Percentiles rank a stretch among this genome's conserved stretches.
These are phyloP conservation scores for Coryphaenoides rupestris DNA, from an alignment of 2,113 vertebrate genomes.

Conservation along the genomic window DNA sequence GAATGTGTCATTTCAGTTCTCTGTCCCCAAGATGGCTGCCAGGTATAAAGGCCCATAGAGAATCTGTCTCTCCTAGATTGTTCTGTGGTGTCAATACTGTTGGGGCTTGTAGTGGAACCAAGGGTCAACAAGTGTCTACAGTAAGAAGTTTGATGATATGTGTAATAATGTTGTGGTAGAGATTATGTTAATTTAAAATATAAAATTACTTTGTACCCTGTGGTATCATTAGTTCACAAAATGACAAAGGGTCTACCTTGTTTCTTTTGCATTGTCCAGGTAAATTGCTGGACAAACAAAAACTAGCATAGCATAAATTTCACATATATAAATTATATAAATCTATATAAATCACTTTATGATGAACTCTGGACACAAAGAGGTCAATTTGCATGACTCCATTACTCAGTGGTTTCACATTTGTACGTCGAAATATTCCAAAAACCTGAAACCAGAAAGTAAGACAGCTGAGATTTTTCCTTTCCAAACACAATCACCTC, in stretches of 20 bases:
- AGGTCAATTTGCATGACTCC: constrained; percentile 52
- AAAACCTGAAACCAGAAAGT: constrained; percentile 13
- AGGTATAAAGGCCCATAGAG: no score
- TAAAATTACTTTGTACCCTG: constrained; percentile 19
- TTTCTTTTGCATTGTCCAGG: background rate
- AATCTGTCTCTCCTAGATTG: no score
- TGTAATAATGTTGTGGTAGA: constrained; percentile 53
- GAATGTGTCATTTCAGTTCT: no score
- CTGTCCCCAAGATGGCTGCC: no score
- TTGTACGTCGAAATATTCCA: constrained; percentile 26
- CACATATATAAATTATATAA: no score
- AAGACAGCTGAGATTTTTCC: constrained; percentile 15
- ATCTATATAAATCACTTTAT: constrained; percentile 27
- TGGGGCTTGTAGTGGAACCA: background rate
- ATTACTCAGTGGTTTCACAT: constrained; percentile 28
- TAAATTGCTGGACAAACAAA: constrained; percentile 6
- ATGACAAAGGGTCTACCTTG: constrained; percentile 16
- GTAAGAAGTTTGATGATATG: constrained; percentile 34
- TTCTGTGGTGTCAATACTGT: no score
- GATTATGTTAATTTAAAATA: constrained; percentile 32
- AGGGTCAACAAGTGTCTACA: background rate
- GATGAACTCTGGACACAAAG: constrained; percentile 25
- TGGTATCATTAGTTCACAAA: constrained; percentile 36
- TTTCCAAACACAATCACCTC: constrained; percentile 41
- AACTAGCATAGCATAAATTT: constrained; percentile 16